Percentiles rank a stretch among this genome's conserved stretches.
These are phyloP conservation scores for Calliopum simillimum DNA, from an alignment of 2,888 invertebrate genomes.

Conservation along the genomic window DNA sequence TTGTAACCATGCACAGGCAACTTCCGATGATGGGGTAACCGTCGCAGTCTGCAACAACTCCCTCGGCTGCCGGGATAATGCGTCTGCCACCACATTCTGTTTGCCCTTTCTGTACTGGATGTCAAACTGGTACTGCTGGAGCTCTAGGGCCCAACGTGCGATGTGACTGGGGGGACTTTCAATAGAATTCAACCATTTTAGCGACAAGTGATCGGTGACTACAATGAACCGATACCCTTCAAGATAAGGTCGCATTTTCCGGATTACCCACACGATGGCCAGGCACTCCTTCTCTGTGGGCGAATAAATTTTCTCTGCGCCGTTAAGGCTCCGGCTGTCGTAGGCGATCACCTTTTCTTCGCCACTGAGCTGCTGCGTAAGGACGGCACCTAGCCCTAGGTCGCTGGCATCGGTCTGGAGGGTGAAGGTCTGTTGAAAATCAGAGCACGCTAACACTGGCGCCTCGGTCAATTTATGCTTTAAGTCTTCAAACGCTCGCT, in stretches of 20 bases:
- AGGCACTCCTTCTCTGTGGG: conserved; percentile 34
- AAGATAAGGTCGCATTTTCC: conserved; percentile 22
- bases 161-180: conserved; percentile 26
- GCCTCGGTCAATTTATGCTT: no score
- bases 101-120: conserved; percentile 25
- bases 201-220: conserved; percentile 11
- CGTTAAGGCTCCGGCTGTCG: conserved; percentile 26
- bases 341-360: conserved; percentile 33
- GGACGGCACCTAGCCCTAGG: no score
- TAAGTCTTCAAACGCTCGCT: no score
- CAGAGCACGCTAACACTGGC: no score
- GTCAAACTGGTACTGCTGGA: conserved; percentile 30
- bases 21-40: no score
- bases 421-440: no score
- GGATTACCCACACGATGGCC: conserved; percentile 14
- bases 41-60: no score
- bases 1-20: no score
- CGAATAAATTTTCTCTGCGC: conserved; percentile 29
- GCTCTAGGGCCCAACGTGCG: conserved; percentile 32
- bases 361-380: no score
- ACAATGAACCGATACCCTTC: conserved; percentile 20
- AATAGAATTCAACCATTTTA: conserved; percentile 31
- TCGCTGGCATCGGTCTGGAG: no score
- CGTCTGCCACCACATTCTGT: conserved; percentile 32
- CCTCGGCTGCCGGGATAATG: conserved; percentile 20